These are phyloP conservation scores for Prenolepis imparis DNA, from an alignment of 2,888 invertebrate genomes.

Conservation along the genomic window DNA sequence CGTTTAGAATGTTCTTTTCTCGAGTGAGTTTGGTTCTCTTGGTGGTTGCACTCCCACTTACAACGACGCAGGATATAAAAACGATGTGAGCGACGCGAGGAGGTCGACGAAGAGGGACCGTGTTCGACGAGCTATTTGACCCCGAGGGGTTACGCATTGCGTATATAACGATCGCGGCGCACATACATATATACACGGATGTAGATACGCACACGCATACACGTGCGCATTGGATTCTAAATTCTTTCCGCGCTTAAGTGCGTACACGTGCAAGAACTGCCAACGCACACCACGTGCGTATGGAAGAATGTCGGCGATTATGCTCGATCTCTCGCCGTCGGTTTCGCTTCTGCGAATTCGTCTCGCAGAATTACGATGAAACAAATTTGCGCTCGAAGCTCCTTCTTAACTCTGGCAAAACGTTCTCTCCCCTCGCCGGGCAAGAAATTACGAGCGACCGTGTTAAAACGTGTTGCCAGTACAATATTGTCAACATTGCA, in stretches of 20 bases:
- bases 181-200: background rate
- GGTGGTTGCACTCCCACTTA: background rate
- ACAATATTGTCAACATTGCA: conserved; percentile 38
- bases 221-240: conserved; percentile 33
- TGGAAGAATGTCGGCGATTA: conserved; percentile 62
- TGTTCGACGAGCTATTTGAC: conserved; percentile 71
- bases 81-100: conserved; percentile 53
- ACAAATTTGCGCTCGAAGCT: conserved; percentile 10
- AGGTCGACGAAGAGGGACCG: conserved; percentile 46
- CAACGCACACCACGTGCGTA: conserved; percentile 53
- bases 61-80: conserved; percentile 38
- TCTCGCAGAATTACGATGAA: conserved; percentile 43
- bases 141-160: conserved; percentile 62
- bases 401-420: conserved; percentile 37
- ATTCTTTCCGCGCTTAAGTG: conserved; percentile 56
- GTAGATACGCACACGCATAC: background rate
- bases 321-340: conserved; percentile 47
- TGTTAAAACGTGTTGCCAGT: conserved; percentile 29
- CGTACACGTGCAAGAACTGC: conserved; percentile 57
- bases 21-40: background rate
- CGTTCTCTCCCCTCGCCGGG: conserved; percentile 11
- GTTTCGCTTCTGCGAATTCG: conserved; percentile 49
- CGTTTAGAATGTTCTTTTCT: background rate
- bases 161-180: conserved; percentile 50
- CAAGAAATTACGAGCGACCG: conserved; percentile 38